Conservation (phyloP, 1,140 invertebrate genomes). For the Drosophila eugracilis region DNA sequence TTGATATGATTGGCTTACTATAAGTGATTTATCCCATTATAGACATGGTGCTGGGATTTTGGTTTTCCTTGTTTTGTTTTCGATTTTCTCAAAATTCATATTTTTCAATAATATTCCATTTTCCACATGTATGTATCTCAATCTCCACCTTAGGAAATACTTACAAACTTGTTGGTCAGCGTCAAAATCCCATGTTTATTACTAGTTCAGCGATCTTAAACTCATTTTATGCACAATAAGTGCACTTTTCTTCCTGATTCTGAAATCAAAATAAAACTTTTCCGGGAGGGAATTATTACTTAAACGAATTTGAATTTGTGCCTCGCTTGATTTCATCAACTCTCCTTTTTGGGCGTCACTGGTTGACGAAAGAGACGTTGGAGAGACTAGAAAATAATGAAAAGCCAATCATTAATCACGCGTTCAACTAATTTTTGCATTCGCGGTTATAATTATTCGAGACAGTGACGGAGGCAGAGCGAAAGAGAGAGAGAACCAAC, state of each 20-base stretch:
- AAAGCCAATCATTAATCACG: constrained; percentile 74
- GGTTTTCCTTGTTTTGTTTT: no score
- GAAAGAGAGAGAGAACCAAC: constrained; percentile 55
- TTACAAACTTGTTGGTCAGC: background rate
- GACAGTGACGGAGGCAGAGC: constrained; percentile 37
- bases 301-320: constrained; percentile 5
- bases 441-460: constrained; percentile 76
- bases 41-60: no score
- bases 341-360: constrained; percentile 26
- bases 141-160: no score
- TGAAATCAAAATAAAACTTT: background rate
- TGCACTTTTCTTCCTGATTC: background rate
- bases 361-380: constrained; percentile 2
- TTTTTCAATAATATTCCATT: background rate
- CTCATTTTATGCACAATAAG: background rate
- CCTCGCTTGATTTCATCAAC: constrained; percentile 4
- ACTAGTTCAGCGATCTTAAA: no score
- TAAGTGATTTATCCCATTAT: background rate
- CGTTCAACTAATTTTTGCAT: constrained; percentile 61
- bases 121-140: no score
- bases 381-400: constrained; percentile 38
- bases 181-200: background rate
- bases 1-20: no score
- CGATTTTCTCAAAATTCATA: no score
- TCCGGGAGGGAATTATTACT: constrained; percentile 14